Base-by-base conservation (phyloP, 1,140 invertebrate genomes). In the Trichonephila clavata region DNA sequence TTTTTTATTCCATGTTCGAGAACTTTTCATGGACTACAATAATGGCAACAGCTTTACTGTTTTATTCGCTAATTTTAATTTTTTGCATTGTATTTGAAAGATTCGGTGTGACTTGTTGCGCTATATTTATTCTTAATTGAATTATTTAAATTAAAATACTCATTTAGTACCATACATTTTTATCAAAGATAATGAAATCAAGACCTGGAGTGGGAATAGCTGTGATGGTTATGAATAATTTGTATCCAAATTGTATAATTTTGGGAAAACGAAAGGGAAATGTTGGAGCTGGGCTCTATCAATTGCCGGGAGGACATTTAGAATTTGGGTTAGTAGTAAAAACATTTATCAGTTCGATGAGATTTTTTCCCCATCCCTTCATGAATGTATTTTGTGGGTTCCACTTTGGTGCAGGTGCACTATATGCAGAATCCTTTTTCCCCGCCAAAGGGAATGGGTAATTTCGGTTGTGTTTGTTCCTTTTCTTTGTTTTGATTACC, bases 261-360 rank as follows among this genome's bases (percentile, higher is more conserved):
- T 24, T 92, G 27, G 91, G 91, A 10, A 92, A 92, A 86, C 50
- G 91, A 71, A 92, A 92, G 71, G 57, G 84, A 14, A n/a, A 1
- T 50, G 14, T 92, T n/a, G 91, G 91, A 24, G 32, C 61, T 3
- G 61, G 83, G 50, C 39, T 92, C 6, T 92, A 86, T 86, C 91
- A 92, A 2, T 83, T 92, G 59, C 91, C 91, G 1, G 91, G 83
- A 39, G 91, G 91, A 57, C 81, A 86, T 59, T 86, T 92, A 59
- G 83, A 92, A 71, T 92, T 92, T 71, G 91, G 91, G 91, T 92
- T 13, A 24, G 8, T 68, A 4, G 24, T 13, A 27, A n/a, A 7
- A n/a, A 24, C 6, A 68, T 24, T 10, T 24, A 68, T 24, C 2
- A 10, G 20, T 63, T 3, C 32, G 32, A 39, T 39, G 32, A 39